phyloP scores from a whole-genome alignment of 2,797 vertebrate genomes.

The Sebastes trivittatus region DNA sequence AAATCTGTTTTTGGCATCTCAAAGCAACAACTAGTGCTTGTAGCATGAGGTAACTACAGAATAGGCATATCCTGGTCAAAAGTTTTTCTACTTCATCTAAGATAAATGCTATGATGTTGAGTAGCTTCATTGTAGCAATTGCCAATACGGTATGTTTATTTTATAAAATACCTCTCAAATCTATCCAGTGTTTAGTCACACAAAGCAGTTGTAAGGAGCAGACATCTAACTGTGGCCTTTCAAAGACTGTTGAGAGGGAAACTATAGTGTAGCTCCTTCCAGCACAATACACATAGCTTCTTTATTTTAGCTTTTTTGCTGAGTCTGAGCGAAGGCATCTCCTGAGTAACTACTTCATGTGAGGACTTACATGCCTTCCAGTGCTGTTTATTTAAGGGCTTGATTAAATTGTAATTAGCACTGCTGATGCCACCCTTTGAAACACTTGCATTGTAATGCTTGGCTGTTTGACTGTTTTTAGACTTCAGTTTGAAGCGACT shows the following conservation, averaged over 20 bases:
- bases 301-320: background rate
- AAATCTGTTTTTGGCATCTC: background rate
- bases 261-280: background rate
- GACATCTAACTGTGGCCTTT: background rate
- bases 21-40: background rate
- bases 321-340: background rate
- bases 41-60: background rate
- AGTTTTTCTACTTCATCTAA: background rate
- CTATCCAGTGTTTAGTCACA: background rate
- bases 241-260: background rate
- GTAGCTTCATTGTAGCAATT: background rate
- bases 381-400: slow-evolving; percentile 32
- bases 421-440: slow-evolving; percentile 39
- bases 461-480: slow-evolving; percentile 5
- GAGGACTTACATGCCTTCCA: slow-evolving; percentile 21
- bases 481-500: background rate
- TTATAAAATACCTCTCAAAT: background rate
- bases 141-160: background rate
- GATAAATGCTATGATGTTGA: background rate
- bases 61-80: background rate
- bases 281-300: background rate
- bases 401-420: slow-evolving; percentile 44
- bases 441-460: slow-evolving; percentile 9
- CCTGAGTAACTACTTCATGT: background rate
- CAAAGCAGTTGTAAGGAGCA: background rate